phyloP scores from a whole-genome alignment of 1,140 invertebrate genomes.

The Teleopsis dalmanni region DNA sequence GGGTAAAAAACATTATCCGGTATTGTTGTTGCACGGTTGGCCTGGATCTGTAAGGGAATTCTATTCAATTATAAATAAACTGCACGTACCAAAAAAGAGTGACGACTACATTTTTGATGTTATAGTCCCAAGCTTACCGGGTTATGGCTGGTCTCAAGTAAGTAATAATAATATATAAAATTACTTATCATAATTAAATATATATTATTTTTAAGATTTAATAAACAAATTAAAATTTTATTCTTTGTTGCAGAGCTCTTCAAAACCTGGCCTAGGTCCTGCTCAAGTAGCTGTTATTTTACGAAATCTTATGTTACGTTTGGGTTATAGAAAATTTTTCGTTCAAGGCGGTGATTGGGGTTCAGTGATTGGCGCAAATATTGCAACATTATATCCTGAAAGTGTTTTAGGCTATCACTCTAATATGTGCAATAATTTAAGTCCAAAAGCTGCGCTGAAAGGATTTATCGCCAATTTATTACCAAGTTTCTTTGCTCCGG shows the following conservation, averaged over 20 bases:
- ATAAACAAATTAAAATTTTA: neutral
- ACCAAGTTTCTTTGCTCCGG: conserved; percentile 53
- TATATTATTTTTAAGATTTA: too few relatives aligned
- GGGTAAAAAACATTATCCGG: conserved; percentile 46
- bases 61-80: conserved; percentile 64
- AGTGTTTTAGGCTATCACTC: conserved; percentile 55
- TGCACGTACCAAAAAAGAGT: conserved; percentile 50
- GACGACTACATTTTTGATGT: conserved; percentile 67
- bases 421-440: conserved; percentile 52
- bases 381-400: conserved; percentile 66
- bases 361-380: conserved; percentile 49
- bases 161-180: neutral
- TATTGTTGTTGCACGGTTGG: conserved; percentile 82
- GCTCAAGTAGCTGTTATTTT: conserved; percentile 64
- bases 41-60: conserved; percentile 83
- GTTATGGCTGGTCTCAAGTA: conserved; percentile 62
- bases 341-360: conserved; percentile 82
- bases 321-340: conserved; percentile 71
- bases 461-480: conserved; percentile 46
- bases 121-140: conserved; percentile 72
- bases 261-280: conserved; percentile 54
- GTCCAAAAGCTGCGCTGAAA: conserved; percentile 22
- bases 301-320: conserved; percentile 71
- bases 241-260: conserved; percentile 42
- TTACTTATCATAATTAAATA: too few relatives aligned